These are phyloP conservation scores for Glyphotaelius pellucidus DNA, from an alignment of 2,888 invertebrate species.

Conservation along the genomic window DNA sequence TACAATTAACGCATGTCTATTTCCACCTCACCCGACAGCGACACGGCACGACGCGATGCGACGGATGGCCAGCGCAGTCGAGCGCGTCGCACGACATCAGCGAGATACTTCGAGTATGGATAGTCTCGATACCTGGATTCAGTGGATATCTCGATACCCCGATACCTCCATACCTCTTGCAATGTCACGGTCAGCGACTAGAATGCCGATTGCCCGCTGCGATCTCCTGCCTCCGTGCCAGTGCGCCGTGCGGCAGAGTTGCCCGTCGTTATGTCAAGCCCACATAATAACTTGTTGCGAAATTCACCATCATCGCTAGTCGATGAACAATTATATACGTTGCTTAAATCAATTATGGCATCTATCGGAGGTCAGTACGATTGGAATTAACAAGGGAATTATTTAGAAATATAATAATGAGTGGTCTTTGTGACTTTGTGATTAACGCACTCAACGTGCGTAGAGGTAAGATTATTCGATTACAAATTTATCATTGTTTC, in stretches of 20 bases:
- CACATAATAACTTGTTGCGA: neutral
- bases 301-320: neutral
- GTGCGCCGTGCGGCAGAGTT: no score
- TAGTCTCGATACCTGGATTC: neutral
- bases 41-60: neutral
- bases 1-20: neutral
- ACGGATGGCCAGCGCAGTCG: neutral
- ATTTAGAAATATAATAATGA: neutral
- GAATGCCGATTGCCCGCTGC: neutral
- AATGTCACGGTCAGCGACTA: conserved; percentile 11
- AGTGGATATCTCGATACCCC: neutral
- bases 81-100: neutral
- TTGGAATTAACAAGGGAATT: neutral
- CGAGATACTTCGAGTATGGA: neutral
- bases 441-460: neutral
- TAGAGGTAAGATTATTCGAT: neutral
- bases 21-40: neutral
- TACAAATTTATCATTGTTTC: no score
- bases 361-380: neutral
- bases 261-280: neutral
- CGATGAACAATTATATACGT: neutral
- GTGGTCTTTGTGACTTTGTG: neutral
- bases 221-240: neutral
- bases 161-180: neutral
- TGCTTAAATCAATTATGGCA: neutral